Base-by-base conservation (phyloP, 2,113 vertebrate genomes). In the Perognathus longimembris region DNA sequence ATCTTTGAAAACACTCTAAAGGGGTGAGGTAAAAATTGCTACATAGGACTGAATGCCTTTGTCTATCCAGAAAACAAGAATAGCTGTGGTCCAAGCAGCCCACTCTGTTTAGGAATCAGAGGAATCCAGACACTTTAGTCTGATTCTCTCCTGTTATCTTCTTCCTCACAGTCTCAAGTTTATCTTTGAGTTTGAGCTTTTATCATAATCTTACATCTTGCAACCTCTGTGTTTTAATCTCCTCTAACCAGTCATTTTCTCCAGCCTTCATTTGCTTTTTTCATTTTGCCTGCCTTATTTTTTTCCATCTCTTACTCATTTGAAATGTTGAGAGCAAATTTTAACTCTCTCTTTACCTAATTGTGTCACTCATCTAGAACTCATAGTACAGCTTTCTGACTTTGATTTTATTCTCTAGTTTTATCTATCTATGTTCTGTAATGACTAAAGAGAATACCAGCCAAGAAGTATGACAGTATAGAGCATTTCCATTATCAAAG, bases 401-500 rank as follows among this genome's bases (percentile, higher is more conserved):
- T 17, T 86, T 76, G 11, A 17, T 26, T 75, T 90, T 32, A 79
- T 77, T 89, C 83, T 64, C 21, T 24, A 26, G 6, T 67, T 78
- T 57, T 64, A 24, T 36, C 59, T 9, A n/a, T n/a, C 42, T 0
- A 1, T 1, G 7, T 38, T 91, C 26, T 67, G 1, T 66, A 20
- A 8, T 28, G 36, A 75, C 21, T 88, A 63, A 36, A 10, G 40
- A 57, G n/a, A 64, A 59, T 15, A 6, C 11, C 3, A 0, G 6
- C 21, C 36, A 17, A 14, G 42, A 40, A 32, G 9, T 6, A 11
- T 6, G 21, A 40, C 0, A 0, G 4, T 17, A 1, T 30, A 9
- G 8, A 59, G 45, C 57, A 14, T 24, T 21, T 69, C 64, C 5
- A 5, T 24, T 15, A 61, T 38, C 12, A 15, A 75, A 70, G 28